Conservation (phyloP, 2,888 invertebrate genomes). For the Choreutis nemorana region DNA sequence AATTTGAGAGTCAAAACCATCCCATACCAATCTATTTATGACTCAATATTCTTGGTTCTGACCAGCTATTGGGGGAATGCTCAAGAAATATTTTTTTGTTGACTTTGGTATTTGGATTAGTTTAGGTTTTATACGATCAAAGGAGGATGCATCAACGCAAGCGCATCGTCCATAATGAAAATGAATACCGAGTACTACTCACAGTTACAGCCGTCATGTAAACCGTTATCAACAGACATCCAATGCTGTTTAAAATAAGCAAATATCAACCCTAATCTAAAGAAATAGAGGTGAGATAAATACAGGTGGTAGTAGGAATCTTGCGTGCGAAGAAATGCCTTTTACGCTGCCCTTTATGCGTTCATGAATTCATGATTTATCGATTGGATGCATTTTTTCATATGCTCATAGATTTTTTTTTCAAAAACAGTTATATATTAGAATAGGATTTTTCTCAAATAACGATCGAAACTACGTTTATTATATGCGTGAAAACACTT, state of each 20-base stretch:
- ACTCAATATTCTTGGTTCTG: too few species aligned
- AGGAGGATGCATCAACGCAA: conserved; percentile 39
- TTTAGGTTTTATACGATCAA: too few species aligned
- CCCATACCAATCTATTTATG: too few species aligned
- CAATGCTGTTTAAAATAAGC: conserved; percentile 4
- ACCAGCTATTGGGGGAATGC: too few species aligned
- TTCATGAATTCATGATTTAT: conserved; percentile 18
- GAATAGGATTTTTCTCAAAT: too few species aligned
- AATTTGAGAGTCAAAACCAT: too few species aligned
- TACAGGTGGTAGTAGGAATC: conserved; percentile 7
- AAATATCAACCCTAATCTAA: background rate
- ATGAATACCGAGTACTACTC: conserved; percentile 29
- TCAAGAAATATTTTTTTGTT: too few species aligned
- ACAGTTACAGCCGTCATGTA: conserved; percentile 36
- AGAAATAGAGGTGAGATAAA: background rate
- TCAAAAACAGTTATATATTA: too few species aligned
- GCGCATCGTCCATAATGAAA: conserved; percentile 34
- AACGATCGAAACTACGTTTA: too few species aligned
- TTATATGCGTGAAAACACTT: too few species aligned
- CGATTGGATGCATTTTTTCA: conserved; percentile 16
- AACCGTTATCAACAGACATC: conserved; percentile 30
- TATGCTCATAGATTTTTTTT: too few species aligned
- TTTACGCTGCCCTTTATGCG: conserved; percentile 13
- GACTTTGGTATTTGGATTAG: too few species aligned
- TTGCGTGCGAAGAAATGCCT: conserved; percentile 16